These are phyloP conservation scores for Hoplodrina ambigua DNA, from an alignment of 2,888 invertebrate genomes.

Conservation along the genomic window DNA sequence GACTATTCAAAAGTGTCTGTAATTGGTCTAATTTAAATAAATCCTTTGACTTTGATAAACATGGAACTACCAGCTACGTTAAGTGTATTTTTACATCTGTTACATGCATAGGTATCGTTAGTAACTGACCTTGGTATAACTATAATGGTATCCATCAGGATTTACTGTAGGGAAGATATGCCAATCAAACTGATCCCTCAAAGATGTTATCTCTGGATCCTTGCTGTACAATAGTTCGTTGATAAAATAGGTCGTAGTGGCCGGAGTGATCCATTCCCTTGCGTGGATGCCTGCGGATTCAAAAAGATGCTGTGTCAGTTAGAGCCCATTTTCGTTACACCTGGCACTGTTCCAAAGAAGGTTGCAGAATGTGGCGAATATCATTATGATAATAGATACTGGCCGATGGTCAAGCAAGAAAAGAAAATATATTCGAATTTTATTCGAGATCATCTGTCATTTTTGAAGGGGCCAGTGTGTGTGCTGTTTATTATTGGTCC, in stretches of 20 bases:
- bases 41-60: no score
- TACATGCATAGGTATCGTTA: no score
- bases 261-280: constrained; percentile 94
- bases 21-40: no score
- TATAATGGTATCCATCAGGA: constrained; percentile 94
- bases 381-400: constrained; percentile 28
- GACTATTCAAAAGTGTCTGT: no score
- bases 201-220: constrained; percentile 80
- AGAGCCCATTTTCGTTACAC: neutral
- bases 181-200: constrained; percentile 92
- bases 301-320: constrained; percentile 13
- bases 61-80: no score
- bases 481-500: neutral
- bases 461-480: neutral
- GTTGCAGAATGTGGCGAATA: constrained; percentile 1
- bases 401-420: neutral
- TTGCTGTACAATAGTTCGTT: constrained; percentile 91
- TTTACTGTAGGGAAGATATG: constrained; percentile 94
- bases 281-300: constrained; percentile 91
- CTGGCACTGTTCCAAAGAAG: constrained; percentile 24
- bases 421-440: constrained; percentile 26
- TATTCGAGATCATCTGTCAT: constrained; percentile 5
- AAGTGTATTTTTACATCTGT: no score
- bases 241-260: constrained; percentile 91
- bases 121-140: constrained; percentile 87